Base-by-base conservation (phyloP, 2,888 invertebrate species). In the Monoplex corrugatus region DNA sequence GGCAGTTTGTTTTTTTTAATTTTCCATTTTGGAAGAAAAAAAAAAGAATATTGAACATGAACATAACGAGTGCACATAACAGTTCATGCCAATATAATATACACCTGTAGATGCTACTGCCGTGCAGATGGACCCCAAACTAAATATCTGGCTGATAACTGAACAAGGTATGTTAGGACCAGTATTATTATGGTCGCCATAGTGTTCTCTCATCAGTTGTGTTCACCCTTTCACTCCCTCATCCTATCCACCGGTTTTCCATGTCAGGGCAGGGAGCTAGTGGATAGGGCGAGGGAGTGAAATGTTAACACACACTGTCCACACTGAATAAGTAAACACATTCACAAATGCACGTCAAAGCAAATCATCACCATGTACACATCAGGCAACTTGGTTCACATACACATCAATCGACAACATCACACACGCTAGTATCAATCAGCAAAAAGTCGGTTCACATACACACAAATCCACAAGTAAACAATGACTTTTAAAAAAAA, bases 101-200 rank as follows among this genome's bases (percentile, higher is more conserved):
- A 80, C 43, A 80, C 43, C 40, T 28, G 43, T 43, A 32, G 13
- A 80, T 32, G 43, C 78, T 80, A 80, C 78, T 80, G 78, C 23
- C 40, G 78, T 80, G 78, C 40, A 80, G n/a, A 80, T 80, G 78
- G 78, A 40, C 78, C 78, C 78, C 78, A 40, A 40, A 40, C 40
- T 40, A 40, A 19, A 23, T 38, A 75, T 35, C 35, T 43, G 43
- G 13, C 2, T 35, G 32, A 68, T 8, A 23, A 8, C 16, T 63
- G 3, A 68, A 68, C 68, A n/a, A 8, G 28, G 28, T 32, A 68
- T 8, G 23, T n/a, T n/a, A 68, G 68, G 68, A 68, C 68, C 68
- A 68, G 16, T n/a, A n/a, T n/a, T n/a, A n/a, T 68, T 32, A 16
- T 68, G 68, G 28, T 68, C 68, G 32, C 23, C 28, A 23, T 68